Evolutionary conservation across 2,888 invertebrate genomes (phyloP), one percentile per base, ranked within the genome.

Genomic region (Electrophaes corylata): DNA sequence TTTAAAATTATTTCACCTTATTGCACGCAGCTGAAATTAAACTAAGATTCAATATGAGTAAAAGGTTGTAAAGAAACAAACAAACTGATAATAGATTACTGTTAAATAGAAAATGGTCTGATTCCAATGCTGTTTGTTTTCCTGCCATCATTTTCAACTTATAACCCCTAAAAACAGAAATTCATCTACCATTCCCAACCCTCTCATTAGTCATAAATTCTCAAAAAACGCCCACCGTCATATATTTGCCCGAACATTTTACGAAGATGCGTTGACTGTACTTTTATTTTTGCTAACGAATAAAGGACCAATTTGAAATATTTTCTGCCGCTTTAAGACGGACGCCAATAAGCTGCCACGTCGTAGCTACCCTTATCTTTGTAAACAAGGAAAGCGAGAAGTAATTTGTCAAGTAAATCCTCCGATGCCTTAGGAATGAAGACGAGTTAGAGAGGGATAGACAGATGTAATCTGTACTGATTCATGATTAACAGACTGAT

Each of bases 391-490:
- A 80, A 79, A 83, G 77, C 75, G 82, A 83, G 84, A 87, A 86
- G 88, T 86, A 87, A 89, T 89, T 88, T 88, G 88, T 88, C 90
- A 90, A 88, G 87, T 82, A 86, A 86, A 88, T 88, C 88, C 86
- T 77, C 69, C 66, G 64, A 69, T 67, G 60, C 57, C 40, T 53
- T 46, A 47, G 59, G 45, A 57, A 64, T 64, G 62, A 62, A 56
- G 53, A 62, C 39, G 66, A 71, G 75, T 67, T 64, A 62, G 75
- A 70, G 52, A 41, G 60, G 39, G 59, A 65, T 50, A 61, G 56
- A 58, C 45, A 44, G 51, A 48, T 58, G 37, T 65, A 62, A 65
- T 65, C 65, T 70, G 66, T 65, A 57, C 70, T 76, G 75, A 77
- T 77, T 76, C 75, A 82, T 84, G 83, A 84, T 84, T 79, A 83